Conservation (phyloP, 2,113 vertebrate genomes). For the cat (Felis catus) region F.catus_Fca126_mat1.0 CM031418.1:48847501-48848000, state of each 20-base stretch:
- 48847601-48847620: too few relatives aligned
- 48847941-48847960: neutral
- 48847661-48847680: too few relatives aligned
- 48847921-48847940: neutral
- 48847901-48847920: neutral
- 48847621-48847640: too few relatives aligned
- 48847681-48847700: too few relatives aligned
- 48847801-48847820: neutral
- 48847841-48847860: neutral
- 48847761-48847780: too few relatives aligned
- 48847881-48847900: neutral
- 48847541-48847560: neutral
- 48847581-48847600: neutral
- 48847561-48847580: neutral
- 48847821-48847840: neutral
- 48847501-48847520: too few relatives aligned
- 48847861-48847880: neutral
- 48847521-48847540: too few relatives aligned
- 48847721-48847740: too few relatives aligned
- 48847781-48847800: too few relatives aligned
- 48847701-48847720: too few relatives aligned
- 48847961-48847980: neutral
- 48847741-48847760: too few relatives aligned
- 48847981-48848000: neutral
- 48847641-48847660: too few relatives aligned